Evolutionary conservation across 1,140 invertebrate genomes (phyloP).

Genomic region (Bombus waltoni): DNA sequence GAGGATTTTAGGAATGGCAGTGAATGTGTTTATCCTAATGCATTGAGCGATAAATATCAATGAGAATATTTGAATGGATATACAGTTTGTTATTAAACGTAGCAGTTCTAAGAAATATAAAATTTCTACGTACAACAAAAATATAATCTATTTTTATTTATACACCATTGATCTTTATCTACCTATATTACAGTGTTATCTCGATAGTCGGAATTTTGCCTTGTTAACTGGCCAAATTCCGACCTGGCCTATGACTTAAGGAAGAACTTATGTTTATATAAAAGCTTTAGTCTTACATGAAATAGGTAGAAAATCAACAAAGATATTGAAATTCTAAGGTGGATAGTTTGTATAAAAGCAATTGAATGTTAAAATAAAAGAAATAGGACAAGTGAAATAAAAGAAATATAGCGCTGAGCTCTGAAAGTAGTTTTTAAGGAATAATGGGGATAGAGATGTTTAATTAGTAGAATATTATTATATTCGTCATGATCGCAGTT

Average conservation of each 20-base stretch:
- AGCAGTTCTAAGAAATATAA: conserved; percentile 64
- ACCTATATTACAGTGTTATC: background rate
- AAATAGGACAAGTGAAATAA: background rate
- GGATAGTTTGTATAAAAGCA: background rate
- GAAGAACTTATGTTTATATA: background rate
- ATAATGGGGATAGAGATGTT: background rate
- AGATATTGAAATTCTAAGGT: background rate
- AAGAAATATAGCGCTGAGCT: background rate
- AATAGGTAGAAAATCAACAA: background rate
- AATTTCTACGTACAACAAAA: conserved; percentile 69
- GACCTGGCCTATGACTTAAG: background rate
- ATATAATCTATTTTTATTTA: conserved; percentile 28
- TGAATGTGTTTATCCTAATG: conserved; percentile 37
- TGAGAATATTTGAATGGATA: conserved; percentile 54
- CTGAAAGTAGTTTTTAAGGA: background rate
- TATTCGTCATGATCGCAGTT: too few species aligned
- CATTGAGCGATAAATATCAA: conserved; percentile 31
- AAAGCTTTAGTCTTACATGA: background rate
- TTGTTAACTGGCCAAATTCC: background rate
- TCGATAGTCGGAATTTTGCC: background rate
- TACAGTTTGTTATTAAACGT: conserved; percentile 68
- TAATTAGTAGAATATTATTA: too few species aligned
- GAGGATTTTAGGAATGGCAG: conserved; percentile 18
- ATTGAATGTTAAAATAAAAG: background rate
- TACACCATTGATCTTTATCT: background rate